A percentile compares a stretch with the other conserved stretches of the same genome.
phyloP scores from a whole-genome alignment of 2,113 vertebrate species.

The Nyctibius bracteatus region DNA sequence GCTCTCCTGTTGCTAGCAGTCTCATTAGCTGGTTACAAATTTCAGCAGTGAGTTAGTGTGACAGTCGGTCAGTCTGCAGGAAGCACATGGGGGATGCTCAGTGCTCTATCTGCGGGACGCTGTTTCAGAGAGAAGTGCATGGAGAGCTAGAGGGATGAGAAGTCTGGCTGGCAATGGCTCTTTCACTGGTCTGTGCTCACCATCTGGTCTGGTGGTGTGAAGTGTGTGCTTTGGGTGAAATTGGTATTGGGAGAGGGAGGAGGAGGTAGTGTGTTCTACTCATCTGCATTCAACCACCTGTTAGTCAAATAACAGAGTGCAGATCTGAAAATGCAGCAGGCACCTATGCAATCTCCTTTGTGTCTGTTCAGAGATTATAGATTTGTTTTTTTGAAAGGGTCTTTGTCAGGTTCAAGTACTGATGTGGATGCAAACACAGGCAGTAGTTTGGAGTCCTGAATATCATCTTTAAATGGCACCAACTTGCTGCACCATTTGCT shows the following conservation, averaged over 20 bases:
- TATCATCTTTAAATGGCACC: neutral
- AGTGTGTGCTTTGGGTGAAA: neutral
- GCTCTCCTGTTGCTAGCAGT: neutral
- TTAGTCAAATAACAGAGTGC: neutral
- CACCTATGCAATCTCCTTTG: neutral
- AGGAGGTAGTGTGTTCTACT: neutral
- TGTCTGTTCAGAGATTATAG: neutral
- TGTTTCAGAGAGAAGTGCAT: neutral
- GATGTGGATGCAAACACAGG: neutral
- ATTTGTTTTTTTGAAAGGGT: neutral
- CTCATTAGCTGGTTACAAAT: neutral
- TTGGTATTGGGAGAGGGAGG: neutral
- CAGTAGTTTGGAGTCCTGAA: neutral
- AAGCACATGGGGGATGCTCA: neutral
- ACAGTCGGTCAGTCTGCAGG: neutral
- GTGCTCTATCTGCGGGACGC: neutral
- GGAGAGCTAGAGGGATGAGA: neutral
- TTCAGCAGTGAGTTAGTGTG: neutral
- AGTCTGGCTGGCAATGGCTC: neutral
- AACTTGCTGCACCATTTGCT: neutral
- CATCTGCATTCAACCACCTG: neutral
- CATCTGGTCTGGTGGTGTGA: fast-evolving
- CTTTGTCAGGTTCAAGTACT: neutral
- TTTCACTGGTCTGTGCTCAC: neutral
- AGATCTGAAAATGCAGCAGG: neutral